Evolutionary conservation across 1,140 invertebrate species (phyloP).

Genomic region (Drosophila obscura): DNA sequence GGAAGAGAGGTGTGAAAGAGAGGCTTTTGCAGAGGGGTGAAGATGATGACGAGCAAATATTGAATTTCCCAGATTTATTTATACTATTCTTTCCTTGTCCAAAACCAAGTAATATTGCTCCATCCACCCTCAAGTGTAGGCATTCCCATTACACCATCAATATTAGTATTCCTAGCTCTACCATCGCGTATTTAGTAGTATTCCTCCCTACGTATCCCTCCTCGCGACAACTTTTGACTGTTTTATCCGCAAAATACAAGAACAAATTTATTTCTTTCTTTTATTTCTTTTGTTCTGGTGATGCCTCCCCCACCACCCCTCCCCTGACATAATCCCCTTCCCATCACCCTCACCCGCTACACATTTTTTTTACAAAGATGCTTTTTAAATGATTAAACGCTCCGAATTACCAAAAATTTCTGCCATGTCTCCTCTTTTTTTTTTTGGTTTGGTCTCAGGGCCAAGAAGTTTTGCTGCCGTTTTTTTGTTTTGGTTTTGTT

Average conservation of each 20-base stretch:
- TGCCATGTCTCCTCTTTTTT: conserved; percentile 42
- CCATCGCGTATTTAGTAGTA: too few relatives aligned
- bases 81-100: too few relatives aligned
- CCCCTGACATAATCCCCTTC: conserved; percentile 22
- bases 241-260: conserved; percentile 11
- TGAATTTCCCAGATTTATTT: too few relatives aligned
- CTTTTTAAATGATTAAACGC: conserved; percentile 80
- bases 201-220: neutral
- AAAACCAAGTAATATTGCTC: too few relatives aligned
- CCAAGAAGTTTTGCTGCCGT: neutral
- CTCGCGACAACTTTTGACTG: conserved; percentile 31
- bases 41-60: too few relatives aligned
- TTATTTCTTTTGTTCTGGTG: conserved; percentile 13
- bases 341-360: neutral
- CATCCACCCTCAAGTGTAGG: too few relatives aligned
- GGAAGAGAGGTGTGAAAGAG: too few relatives aligned
- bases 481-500: conserved; percentile 3
- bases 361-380: conserved; percentile 58
- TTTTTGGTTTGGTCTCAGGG: conserved; percentile 5
- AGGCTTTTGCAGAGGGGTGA: neutral
- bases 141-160: too few relatives aligned
- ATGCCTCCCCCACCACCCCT: conserved; percentile 29
- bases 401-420: conserved; percentile 45
- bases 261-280: conserved; percentile 7
- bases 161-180: too few relatives aligned